Base-by-base conservation (phyloP, 1,140 invertebrate species). In the Diorhabda sublineata region DNA sequence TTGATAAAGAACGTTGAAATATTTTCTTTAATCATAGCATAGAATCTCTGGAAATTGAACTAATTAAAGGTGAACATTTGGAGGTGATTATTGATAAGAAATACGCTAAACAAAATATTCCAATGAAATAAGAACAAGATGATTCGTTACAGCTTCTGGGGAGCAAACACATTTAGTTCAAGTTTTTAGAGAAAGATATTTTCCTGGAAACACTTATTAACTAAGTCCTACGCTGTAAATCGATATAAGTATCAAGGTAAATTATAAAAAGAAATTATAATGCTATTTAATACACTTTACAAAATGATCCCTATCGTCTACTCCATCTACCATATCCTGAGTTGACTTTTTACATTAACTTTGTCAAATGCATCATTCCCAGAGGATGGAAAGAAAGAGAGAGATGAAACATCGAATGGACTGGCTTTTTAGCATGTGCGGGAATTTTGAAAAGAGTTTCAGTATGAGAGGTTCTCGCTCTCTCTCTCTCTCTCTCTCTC, bases 321-420 rank as follows among this genome's bases (percentile, higher is more conserved):
- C 47, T 52, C 47, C 47, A 52, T 52, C 47, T 52, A 52, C 47
- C 47, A 52, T 52, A 52, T 52, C n/a, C 61, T 11, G 45, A 58
- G 64, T 65, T 65, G 64, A 66, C 9, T 68, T 64, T 63, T 56
- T 52, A 45, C 45, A 68, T 71, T 68, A 64, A 71, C 45, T 68
- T 71, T 66, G 59, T 61, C 61, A 65, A 71, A 68, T 65, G 66
- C 61, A 68, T 71, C 68, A 71, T 71, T 68, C 67, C 70, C 41
- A 41, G 43, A 45, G 42, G 60, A 26, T 11, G 64, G 58, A 45
- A 26, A 26, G 26, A 8, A 6, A 52, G 47, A 52, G 47, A 6
- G 47, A 52, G 47, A 52, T n/a, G 47, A n/a, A 52, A 52, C 6
- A 52, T 6, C n/a, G 47, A 52, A n/a, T 52, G 47, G 47, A 52